Base-by-base conservation (phyloP, 92 coral and sea anemone species). In the Pocillopora grandis region DNA sequence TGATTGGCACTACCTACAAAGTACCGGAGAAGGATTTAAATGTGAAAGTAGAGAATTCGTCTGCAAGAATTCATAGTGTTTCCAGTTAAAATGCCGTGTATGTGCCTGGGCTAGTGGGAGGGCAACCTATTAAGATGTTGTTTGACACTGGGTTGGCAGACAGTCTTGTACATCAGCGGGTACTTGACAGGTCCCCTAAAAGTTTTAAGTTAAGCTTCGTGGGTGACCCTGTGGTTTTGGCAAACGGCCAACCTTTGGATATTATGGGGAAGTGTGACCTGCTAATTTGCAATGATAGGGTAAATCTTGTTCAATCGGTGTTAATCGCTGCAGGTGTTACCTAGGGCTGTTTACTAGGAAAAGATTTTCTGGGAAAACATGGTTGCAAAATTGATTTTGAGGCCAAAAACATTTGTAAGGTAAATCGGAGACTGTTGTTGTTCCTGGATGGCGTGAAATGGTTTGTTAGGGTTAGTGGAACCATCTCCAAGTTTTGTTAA, bases 391-490 rank as follows among this genome's bases (percentile, higher is more conserved):
- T 90, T 61, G 84, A 87, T 62, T 65, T 87, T 15, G 78, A 78
- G 19, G 56, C 31, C 31, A 27, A 27, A 27, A 27, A 1, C 0
- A 27, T 27, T 27, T 27, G 31, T 27, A 27, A 27, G 31, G 31
- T 27, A 27, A 27, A 27, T 85, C 73, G n/a, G 80, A 88, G 20
- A 84, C 91, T 76, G 85, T 84, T 17, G 78, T 80, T 63, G 89
- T 89, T 5, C 89, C 89, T 48, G 89, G 90, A n/a, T 57, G 27
- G 8, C 89, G 80, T 59, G 92, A 85, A 42, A 85, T 27, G 31
- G 83, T 58, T 68, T 89, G 66, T 65, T 87, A 33, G 89, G 89
- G 33, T 7, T 80, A 35, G 82, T 89, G 35, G 92, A 89, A 21
- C 82, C 83, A 62, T 49, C 80, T 82, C 86, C 83, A 17, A 64